Base-by-base conservation (phyloP, 2,888 invertebrate species). In the Ophion costatus region DNA sequence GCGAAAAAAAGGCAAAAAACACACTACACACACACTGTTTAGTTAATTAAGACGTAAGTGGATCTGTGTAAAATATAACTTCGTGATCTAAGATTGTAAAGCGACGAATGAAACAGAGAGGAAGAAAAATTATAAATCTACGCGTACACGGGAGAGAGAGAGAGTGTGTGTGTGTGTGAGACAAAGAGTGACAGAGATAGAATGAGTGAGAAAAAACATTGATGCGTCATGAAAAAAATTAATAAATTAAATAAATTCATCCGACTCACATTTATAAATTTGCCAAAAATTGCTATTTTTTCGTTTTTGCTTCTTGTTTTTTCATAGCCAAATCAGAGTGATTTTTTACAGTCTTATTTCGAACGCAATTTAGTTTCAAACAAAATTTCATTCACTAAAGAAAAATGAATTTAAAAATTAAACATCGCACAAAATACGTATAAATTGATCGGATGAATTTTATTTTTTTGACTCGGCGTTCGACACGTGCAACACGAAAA, bases 21-120 rank as follows among this genome's bases (percentile, higher is more conserved):
- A 74, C 76, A 51, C 66, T 61, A 59, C 73, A 64, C 64, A 57
- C 78, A 45, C 78, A 64, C 66, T 42, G 86, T 86, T 88, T 91
- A 91, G 90, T 77, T 83, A 14, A 63, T 87, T 93, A 92, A 92
- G 92, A 86, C 89, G 89, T 92, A 91, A 91, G 89, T 91, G 92
- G 90, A 92, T 93, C 90, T 93, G 92, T 93, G 93, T 93, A 93
- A 93, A 93, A 93, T 93, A 93, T 90, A 90, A 92, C 89, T 75
- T 92, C 92, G 93, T 93, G 92, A 92, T 87, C 83, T 93, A 93
- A 93, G 93, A 91, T 88, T 93, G 92, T 92, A 92, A 92, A 92
- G 90, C 91, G 77, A 89, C 64, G 80, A 82, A 80, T 59, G 80
- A 56, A 69, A 61, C 59, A 75, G 51, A 29, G 38, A 38, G 42